phyloP scores from a whole-genome alignment of 2,797 vertebrate genomes.

The Sebastes itinus region DNA sequence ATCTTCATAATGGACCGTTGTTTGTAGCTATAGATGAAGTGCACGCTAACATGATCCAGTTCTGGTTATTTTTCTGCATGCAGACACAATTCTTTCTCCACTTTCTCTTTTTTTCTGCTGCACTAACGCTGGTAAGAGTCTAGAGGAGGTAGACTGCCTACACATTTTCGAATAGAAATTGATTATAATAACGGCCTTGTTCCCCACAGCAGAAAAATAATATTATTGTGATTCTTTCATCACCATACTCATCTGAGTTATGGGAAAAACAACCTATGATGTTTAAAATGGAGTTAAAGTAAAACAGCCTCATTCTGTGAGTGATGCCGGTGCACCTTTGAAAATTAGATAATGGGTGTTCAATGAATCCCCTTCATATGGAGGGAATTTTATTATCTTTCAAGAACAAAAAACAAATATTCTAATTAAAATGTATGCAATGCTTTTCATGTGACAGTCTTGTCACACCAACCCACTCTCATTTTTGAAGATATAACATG shows the following conservation, averaged over 20 bases:
- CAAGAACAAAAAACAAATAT: neutral
- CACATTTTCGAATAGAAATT: neutral
- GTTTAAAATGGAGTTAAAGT: neutral
- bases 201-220: neutral
- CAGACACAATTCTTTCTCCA: neutral
- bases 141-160: neutral
- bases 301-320: neutral
- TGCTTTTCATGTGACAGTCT: neutral
- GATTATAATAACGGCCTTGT: neutral
- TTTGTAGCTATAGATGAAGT: neutral
- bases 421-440: neutral
- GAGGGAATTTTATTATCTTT: neutral
- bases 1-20: neutral
- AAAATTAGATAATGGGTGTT: neutral
- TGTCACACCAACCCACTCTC: neutral
- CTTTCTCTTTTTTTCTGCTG: neutral
- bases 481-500: neutral
- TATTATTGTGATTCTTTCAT: neutral
- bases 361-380: neutral
- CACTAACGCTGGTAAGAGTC: neutral
- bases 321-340: neutral
- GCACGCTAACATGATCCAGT: neutral
- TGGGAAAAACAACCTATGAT: neutral
- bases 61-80: constrained; percentile 2
- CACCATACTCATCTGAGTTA: neutral